phyloP scores from a whole-genome alignment of 35 echinoderm and acorn worm species.

The Ophiothrix spiculata region DNA sequence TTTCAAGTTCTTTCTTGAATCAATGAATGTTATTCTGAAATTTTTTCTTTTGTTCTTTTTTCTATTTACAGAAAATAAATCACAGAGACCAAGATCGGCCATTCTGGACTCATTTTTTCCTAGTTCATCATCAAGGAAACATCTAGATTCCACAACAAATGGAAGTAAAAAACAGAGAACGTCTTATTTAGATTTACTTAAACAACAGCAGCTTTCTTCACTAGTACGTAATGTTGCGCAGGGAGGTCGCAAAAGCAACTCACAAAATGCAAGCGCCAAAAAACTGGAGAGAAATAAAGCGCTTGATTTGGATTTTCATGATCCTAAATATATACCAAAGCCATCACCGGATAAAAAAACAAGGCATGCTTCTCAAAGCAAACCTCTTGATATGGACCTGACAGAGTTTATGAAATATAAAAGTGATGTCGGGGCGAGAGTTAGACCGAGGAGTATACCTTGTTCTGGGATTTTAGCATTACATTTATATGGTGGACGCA shows the following conservation, averaged over 20 bases:
- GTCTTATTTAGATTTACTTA: constrained; percentile 29
- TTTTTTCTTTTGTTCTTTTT: too few relatives aligned
- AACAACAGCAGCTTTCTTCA: constrained; percentile 43
- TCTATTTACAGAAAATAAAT: too few relatives aligned
- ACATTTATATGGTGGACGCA: constrained; percentile 79
- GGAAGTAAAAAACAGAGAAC: constrained; percentile 44
- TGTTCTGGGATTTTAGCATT: constrained; percentile 89
- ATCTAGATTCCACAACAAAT: constrained; percentile 15
- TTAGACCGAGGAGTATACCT: constrained; percentile 44
- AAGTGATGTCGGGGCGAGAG: constrained; percentile 58
- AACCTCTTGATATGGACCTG: constrained; percentile 85
- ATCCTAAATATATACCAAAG: constrained; percentile 72
- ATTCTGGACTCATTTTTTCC: constrained; percentile 35
- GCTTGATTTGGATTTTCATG: neutral
- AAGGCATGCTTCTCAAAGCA: constrained; percentile 60
- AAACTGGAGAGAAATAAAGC: constrained; percentile 39
- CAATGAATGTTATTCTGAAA: too few relatives aligned
- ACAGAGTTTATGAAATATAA: constrained; percentile 84
- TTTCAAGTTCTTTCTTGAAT: too few relatives aligned
- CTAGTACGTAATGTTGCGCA: constrained; percentile 45
- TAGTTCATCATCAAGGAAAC: constrained; percentile 13
- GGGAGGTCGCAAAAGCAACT: constrained; percentile 16
- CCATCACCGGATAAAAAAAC: constrained; percentile 85
- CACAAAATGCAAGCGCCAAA: constrained; percentile 25
- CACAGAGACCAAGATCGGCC: constrained; percentile 20